Evolutionary conservation across 2,888 invertebrate species (phyloP).

Genomic region (Julus scandinavius): DNA sequence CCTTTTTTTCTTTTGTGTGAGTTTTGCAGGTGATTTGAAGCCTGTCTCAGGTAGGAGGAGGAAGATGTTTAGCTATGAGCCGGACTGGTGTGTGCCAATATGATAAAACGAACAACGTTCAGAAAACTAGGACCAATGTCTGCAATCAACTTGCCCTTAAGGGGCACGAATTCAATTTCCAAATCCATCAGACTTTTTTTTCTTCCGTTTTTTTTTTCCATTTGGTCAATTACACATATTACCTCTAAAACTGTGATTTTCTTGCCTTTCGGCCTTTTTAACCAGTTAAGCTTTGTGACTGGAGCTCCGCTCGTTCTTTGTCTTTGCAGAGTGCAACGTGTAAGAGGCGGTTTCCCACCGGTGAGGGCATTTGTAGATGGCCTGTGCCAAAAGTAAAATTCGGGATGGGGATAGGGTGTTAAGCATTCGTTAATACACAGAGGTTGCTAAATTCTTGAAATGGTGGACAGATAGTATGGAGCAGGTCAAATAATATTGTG

Average conservation of each 20-base stretch:
- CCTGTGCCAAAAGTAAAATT: neutral
- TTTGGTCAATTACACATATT: neutral
- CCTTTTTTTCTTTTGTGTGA: slow-evolving; percentile 51
- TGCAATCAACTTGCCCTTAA: slow-evolving; percentile 46
- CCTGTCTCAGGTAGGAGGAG: slow-evolving; percentile 47
- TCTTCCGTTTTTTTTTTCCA: neutral
- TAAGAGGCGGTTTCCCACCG: neutral
- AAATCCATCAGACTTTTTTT: neutral
- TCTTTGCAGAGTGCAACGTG: slow-evolving; percentile 48
- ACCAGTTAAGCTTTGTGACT: neutral
- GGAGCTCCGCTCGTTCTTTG: slow-evolving; percentile 23
- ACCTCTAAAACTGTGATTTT: neutral
- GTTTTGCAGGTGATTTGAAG: slow-evolving; percentile 49
- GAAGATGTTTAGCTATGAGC: slow-evolving; percentile 48
- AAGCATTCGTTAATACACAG: no score
- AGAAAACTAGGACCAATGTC: slow-evolving; percentile 50
- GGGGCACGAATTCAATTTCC: slow-evolving; percentile 34
- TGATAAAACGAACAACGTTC: slow-evolving; percentile 47
- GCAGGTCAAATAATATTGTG: no score
- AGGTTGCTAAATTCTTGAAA: no score
- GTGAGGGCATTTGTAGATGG: neutral
- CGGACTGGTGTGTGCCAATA: slow-evolving; percentile 46
- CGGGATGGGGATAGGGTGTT: neutral
- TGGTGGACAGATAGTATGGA: no score
- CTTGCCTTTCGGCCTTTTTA: slow-evolving; percentile 11